phyloP scores from a whole-genome alignment of 1,140 invertebrate species.

The Drosophila athabasca region DNA sequence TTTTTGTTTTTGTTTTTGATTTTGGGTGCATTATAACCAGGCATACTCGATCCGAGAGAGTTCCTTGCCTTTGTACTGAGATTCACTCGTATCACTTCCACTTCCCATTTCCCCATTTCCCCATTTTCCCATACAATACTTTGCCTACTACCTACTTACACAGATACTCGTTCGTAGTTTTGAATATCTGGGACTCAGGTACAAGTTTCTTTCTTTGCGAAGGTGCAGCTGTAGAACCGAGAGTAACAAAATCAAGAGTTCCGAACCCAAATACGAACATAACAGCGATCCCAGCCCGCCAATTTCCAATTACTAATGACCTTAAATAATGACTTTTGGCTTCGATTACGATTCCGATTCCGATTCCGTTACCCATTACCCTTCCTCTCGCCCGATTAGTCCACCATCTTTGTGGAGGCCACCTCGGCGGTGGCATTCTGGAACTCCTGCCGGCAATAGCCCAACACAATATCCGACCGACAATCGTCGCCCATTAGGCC shows the following conservation, averaged over 20 bases:
- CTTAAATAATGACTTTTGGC: constrained; percentile 30
- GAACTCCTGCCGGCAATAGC: constrained; percentile 78
- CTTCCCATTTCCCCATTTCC: not conserved
- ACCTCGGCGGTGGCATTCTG: constrained; percentile 54
- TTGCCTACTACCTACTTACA: constrained; percentile 24
- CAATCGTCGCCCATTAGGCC: constrained; percentile 79
- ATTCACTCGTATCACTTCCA: constrained; percentile 64
- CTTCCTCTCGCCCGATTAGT: constrained; percentile 33
- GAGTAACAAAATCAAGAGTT: constrained; percentile 3
- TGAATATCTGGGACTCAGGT: constrained; percentile 71
- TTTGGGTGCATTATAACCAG: constrained; percentile 20
- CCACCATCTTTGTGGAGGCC: constrained; percentile 24
- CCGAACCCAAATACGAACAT: not conserved
- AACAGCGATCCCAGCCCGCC: constrained; percentile 10
- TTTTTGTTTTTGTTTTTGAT: constrained; percentile 4
- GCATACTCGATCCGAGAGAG: not conserved
- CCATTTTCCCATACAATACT: constrained; percentile 8
- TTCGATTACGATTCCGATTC: constrained; percentile 11
- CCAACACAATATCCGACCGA: constrained; percentile 79
- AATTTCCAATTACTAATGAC: constrained; percentile 42
- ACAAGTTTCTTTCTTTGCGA: constrained; percentile 56
- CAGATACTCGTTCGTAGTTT: constrained; percentile 37
- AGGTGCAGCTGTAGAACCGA: constrained; percentile 26
- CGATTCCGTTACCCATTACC: not conserved
- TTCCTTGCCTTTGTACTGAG: constrained; percentile 69